Evolutionary conservation across 2,888 invertebrate genomes (phyloP).

Genomic region (Ochlodes sylvanus): DNA sequence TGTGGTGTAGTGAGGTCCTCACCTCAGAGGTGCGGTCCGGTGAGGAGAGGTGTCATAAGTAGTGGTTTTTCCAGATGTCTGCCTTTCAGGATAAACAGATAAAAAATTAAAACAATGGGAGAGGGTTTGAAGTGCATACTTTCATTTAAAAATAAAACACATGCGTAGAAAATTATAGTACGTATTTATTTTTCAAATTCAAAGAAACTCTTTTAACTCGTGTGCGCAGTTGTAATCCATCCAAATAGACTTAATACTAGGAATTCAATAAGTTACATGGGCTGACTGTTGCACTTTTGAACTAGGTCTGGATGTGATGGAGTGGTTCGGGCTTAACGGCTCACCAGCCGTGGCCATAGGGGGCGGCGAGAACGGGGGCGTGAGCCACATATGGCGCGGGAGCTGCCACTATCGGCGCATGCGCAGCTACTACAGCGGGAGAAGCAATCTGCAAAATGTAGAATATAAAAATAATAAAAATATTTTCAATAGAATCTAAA

Average conservation of each 20-base stretch:
- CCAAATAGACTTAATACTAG: slow-evolving; percentile 54
- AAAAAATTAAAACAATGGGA: no score
- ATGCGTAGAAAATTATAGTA: slow-evolving; percentile 37
- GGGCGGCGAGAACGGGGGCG: slow-evolving; percentile 49
- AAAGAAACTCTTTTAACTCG: slow-evolving; percentile 27
- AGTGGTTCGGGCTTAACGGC: slow-evolving; percentile 41
- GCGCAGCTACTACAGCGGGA: slow-evolving; percentile 70
- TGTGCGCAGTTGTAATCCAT: slow-evolving; percentile 54
- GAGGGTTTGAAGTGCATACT: background rate
- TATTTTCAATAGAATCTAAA: no score
- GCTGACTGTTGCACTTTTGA: slow-evolving; percentile 71
- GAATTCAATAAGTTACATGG: slow-evolving; percentile 59
- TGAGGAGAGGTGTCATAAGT: no score
- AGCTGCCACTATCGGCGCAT: slow-evolving; percentile 62
- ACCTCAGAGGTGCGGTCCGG: no score
- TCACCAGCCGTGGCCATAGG: slow-evolving; percentile 74
- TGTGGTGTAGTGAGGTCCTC: no score
- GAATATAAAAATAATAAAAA: no score
- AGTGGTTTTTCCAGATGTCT: no score
- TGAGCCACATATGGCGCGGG: slow-evolving; percentile 58
- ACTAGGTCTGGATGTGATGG: slow-evolving; percentile 46
- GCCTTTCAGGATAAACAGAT: no score
- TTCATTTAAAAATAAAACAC: background rate
- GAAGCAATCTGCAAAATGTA: slow-evolving; percentile 64
- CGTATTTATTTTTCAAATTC: slow-evolving; percentile 60